phyloP scores from a whole-genome alignment of 2,113 vertebrate species.

The Varanus komodoensis region DNA sequence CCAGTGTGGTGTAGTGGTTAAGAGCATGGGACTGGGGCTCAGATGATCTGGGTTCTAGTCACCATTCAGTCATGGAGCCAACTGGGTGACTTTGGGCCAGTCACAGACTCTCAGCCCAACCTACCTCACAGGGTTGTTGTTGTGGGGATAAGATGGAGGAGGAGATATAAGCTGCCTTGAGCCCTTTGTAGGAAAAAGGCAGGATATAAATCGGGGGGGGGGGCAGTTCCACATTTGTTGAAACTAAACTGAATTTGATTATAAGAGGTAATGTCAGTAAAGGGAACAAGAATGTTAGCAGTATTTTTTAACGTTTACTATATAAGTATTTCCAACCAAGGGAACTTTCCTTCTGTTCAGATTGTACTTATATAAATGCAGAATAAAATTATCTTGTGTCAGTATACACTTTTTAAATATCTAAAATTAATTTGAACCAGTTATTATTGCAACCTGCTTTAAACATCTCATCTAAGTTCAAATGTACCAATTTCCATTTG shows the following conservation, averaged over 20 bases:
- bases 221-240: background rate
- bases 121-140: too few relatives aligned
- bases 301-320: background rate
- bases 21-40: too few relatives aligned
- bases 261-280: background rate
- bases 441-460: background rate
- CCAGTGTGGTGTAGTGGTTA: too few relatives aligned
- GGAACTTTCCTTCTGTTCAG: background rate
- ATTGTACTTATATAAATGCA: background rate
- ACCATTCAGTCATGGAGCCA: too few relatives aligned
- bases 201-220: too few relatives aligned
- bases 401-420: background rate
- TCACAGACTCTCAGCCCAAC: too few relatives aligned
- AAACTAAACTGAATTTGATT: background rate
- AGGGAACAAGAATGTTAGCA: background rate
- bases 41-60: too few relatives aligned
- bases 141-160: too few relatives aligned
- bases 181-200: too few relatives aligned
- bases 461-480: background rate
- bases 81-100: too few relatives aligned
- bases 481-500: background rate
- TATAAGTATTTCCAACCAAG: background rate
- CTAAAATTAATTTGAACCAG: background rate
- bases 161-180: too few relatives aligned
- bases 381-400: background rate